Evolutionary conservation across 2,797 vertebrate genomes (phyloP).

Genomic region (Rhadinocentrus ornatus): DNA sequence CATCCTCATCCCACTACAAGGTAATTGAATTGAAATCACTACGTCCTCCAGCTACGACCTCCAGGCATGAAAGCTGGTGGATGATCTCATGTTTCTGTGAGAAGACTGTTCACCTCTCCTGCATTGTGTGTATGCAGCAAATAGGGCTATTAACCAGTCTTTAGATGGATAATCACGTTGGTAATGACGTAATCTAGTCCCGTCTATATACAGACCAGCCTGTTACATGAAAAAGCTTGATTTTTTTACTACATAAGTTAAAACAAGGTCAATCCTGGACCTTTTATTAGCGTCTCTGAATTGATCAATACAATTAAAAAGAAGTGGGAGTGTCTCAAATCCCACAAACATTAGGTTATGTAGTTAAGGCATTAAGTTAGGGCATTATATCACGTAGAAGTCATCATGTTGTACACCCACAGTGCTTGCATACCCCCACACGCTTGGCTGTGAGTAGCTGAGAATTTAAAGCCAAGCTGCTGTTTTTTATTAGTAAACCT

Average conservation of each 20-base stretch:
- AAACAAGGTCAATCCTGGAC: background rate
- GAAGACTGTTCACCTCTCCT: slow-evolving; percentile 32
- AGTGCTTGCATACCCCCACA: slow-evolving; percentile 32
- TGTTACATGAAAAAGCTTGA: background rate
- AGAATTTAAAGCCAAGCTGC: slow-evolving; percentile 30
- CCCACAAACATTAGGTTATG: slow-evolving; percentile 1
- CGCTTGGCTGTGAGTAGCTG: slow-evolving; percentile 14
- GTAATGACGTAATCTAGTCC: slow-evolving; percentile 40
- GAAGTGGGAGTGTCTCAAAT: background rate
- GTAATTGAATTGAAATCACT: slow-evolving; percentile 58
- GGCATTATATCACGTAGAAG: slow-evolving; percentile 5
- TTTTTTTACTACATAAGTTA: background rate
- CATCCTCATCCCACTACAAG: slow-evolving; percentile 9
- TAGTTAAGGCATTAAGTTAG: background rate
- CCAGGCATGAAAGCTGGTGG: slow-evolving; percentile 35
- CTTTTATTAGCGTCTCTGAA: background rate
- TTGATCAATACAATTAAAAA: background rate
- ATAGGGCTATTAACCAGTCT: slow-evolving; percentile 18
- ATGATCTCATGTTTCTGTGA: slow-evolving; percentile 45
- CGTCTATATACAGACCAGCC: background rate
- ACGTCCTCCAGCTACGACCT: slow-evolving; percentile 67
- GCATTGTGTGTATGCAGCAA: slow-evolving; percentile 18
- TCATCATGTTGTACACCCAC: slow-evolving; percentile 19
- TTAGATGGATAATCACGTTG: slow-evolving; percentile 26
- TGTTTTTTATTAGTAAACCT: slow-evolving; percentile 30